phyloP scores from a whole-genome alignment of 1,140 invertebrate genomes.

The Drosophila yakuba region DNA sequence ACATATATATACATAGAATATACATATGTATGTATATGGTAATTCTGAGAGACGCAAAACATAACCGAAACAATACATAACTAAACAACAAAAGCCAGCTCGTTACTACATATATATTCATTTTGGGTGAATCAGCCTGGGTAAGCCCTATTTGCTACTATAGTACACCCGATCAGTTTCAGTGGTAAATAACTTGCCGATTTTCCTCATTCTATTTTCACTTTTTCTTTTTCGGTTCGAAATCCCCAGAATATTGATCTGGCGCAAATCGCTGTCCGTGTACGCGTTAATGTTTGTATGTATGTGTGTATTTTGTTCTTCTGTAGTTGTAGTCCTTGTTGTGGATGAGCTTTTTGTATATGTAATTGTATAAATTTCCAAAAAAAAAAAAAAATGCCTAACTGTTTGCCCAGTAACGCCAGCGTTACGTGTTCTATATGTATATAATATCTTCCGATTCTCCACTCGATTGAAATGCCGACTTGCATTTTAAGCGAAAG shows the following conservation, averaged over 20 bases:
- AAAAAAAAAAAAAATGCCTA: slow-evolving; percentile 45
- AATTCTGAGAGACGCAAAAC: slow-evolving; percentile 41
- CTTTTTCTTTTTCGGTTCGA: background rate
- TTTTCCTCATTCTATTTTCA: slow-evolving; percentile 10
- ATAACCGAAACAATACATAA: slow-evolving; percentile 16
- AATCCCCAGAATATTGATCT: slow-evolving; percentile 1
- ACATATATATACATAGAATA: slow-evolving; percentile 55
- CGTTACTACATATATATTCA: slow-evolving; percentile 17
- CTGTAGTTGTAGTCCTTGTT: slow-evolving; percentile 7
- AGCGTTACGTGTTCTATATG: slow-evolving; percentile 54
- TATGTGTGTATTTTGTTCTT: slow-evolving; percentile 15
- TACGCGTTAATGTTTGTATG: slow-evolving; percentile 13
- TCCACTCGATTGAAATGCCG: slow-evolving; percentile 26
- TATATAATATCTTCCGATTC: slow-evolving; percentile 47
- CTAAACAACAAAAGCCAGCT: slow-evolving; percentile 24
- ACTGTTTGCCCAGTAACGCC: slow-evolving; percentile 55
- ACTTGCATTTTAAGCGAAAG: background rate
- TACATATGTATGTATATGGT: slow-evolving; percentile 53
- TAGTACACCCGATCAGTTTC: slow-evolving; percentile 36
- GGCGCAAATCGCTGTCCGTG: slow-evolving; percentile 15
- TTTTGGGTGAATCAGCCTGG: slow-evolving; percentile 10
- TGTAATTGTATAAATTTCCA: slow-evolving; percentile 44
- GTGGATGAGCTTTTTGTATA: slow-evolving; percentile 11
- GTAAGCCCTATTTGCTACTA: slow-evolving; percentile 19
- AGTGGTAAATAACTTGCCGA: slow-evolving; percentile 31